phyloP scores from a whole-genome alignment of 2,888 invertebrate species.

The Agriotes lineatus region DNA sequence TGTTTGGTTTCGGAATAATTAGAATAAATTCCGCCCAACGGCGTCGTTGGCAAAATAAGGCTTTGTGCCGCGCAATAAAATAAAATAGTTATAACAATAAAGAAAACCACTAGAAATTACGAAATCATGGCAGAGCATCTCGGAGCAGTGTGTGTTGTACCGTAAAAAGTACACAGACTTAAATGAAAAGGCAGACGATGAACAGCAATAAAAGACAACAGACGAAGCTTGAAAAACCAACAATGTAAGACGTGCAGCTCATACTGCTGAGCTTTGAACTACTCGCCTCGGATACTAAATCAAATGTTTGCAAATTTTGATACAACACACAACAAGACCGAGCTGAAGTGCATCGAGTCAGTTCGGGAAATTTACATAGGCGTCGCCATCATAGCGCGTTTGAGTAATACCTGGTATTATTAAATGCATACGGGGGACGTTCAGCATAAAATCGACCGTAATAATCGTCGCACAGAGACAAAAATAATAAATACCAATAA shows the following conservation, averaged over 20 bases:
- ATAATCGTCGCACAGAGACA: no score
- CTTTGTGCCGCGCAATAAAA: constrained; percentile 19
- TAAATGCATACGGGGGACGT: background rate
- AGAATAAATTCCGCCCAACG: constrained; percentile 41
- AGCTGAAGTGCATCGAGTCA: constrained; percentile 8
- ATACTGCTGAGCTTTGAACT: constrained; percentile 47
- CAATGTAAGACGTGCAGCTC: constrained; percentile 50
- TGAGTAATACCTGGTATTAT: background rate
- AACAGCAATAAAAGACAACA: constrained; percentile 56
- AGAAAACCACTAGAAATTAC: constrained; percentile 38
- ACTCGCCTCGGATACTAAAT: constrained; percentile 41
- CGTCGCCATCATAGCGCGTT: background rate
- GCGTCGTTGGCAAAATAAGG: constrained; percentile 43
- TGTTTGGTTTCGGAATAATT: constrained; percentile 18
- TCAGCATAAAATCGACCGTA: no score
- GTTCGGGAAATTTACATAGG: background rate
- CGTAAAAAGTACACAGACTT: constrained; percentile 55
- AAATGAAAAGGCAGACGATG: constrained; percentile 55
- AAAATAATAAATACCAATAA: no score
- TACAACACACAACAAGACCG: constrained; percentile 22
- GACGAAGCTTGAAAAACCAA: constrained; percentile 53
- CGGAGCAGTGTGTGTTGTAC: constrained; percentile 50
- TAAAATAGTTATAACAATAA: constrained; percentile 41
- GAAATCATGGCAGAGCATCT: constrained; percentile 38
- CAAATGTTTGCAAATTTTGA: constrained; percentile 44